Evolutionary conservation across 2,113 vertebrate genomes (phyloP).

Genomic region (Chlorodrepanis virens): DNA sequence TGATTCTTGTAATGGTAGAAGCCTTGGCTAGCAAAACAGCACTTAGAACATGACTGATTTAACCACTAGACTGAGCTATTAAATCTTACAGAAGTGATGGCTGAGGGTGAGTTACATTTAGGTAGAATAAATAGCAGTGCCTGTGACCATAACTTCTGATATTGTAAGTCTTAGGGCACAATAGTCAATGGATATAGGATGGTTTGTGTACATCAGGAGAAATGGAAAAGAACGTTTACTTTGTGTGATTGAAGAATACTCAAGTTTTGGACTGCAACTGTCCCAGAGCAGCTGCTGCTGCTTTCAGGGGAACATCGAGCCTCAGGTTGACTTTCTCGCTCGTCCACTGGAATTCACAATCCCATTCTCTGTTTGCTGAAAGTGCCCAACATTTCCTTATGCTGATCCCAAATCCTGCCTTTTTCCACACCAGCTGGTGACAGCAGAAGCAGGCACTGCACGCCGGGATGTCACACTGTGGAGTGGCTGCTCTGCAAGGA

Average conservation of each 20-base stretch:
- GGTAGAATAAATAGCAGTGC: not conserved
- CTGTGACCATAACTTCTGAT: not conserved
- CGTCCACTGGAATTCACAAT: constrained; percentile 27
- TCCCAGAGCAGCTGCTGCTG: constrained; percentile 15
- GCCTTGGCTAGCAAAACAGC: not conserved
- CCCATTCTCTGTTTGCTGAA: not conserved
- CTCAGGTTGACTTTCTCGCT: constrained; percentile 48
- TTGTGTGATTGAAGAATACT: not conserved
- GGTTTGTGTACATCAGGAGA: not conserved
- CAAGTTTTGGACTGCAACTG: not conserved
- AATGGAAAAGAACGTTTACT: not conserved
- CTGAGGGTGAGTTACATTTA: not conserved
- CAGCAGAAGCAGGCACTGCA: not conserved
- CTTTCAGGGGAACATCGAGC: not conserved
- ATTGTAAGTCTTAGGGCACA: not conserved
- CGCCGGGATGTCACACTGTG: not conserved
- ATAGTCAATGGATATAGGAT: not conserved
- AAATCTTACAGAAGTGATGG: not conserved
- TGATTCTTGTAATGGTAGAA: not conserved
- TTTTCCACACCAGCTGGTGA: not conserved
- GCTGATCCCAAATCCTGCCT: not conserved
- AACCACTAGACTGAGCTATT: not conserved
- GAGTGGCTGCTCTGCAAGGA: not conserved
- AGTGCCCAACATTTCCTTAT: not conserved
- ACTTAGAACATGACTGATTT: not conserved